Conservation (phyloP, 2,888 invertebrate species). For the Orthosia gracilis region DNA sequence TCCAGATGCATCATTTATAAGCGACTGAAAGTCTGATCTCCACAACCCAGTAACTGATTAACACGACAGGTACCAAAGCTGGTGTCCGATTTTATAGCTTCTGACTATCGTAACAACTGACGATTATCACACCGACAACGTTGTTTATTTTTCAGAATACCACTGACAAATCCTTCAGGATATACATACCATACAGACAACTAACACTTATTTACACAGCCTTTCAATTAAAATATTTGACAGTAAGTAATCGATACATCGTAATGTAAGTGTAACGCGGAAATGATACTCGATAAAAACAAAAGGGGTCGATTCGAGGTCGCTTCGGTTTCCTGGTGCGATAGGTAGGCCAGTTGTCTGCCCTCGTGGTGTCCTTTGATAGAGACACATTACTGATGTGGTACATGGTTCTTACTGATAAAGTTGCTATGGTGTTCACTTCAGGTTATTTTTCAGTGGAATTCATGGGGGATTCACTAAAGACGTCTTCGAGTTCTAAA, state of each 20-base stretch:
- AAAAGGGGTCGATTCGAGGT: slow-evolving; percentile 63
- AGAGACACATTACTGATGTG: slow-evolving; percentile 27
- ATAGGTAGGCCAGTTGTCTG: slow-evolving; percentile 40
- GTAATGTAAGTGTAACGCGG: slow-evolving; percentile 50
- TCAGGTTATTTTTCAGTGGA: not conserved
- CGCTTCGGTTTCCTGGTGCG: slow-evolving; percentile 54
- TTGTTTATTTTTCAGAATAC: not conserved
- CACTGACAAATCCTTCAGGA: not conserved
- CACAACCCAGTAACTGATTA: too few species aligned
- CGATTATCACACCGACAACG: too few species aligned
- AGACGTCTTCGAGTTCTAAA: not conserved
- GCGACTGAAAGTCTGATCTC: too few species aligned
- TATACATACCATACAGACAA: not conserved
- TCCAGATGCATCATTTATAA: too few species aligned
- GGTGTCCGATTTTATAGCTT: too few species aligned
- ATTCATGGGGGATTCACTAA: not conserved
- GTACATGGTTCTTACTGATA: slow-evolving; percentile 22
- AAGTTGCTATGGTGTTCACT: not conserved
- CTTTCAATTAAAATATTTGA: slow-evolving; percentile 31
- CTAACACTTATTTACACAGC: not conserved
- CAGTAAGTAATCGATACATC: slow-evolving; percentile 46
- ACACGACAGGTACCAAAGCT: too few species aligned
- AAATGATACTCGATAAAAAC: slow-evolving; percentile 65
- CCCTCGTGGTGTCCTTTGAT: slow-evolving; percentile 64
- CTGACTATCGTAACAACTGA: too few species aligned